phyloP scores from a whole-genome alignment of 2,888 invertebrate species.

The Galerucella calmariensis region DNA sequence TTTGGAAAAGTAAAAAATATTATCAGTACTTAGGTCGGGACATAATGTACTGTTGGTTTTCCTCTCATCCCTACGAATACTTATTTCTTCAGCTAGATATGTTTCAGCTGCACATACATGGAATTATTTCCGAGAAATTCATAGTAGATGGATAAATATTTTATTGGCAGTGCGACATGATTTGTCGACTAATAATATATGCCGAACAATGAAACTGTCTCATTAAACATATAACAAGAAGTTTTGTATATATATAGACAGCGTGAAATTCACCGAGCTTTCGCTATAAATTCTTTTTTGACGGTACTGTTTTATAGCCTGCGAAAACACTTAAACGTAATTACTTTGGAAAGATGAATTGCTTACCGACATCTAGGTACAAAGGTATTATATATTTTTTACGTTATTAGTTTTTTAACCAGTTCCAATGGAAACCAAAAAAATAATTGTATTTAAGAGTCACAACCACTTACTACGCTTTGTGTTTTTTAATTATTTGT shows the following conservation, averaged over 20 bases:
- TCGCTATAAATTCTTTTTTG: slow-evolving; percentile 28
- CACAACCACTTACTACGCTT: not conserved
- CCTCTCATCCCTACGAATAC: slow-evolving; percentile 15
- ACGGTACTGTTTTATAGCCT: slow-evolving; percentile 21
- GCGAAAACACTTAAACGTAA: slow-evolving; percentile 26
- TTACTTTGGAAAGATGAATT: slow-evolving; percentile 20
- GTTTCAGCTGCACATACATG: slow-evolving; percentile 20
- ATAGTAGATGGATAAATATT: slow-evolving; percentile 24
- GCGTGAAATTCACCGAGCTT: slow-evolving; percentile 27
- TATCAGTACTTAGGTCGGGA: not conserved
- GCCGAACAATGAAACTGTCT: slow-evolving; percentile 41
- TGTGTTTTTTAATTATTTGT: not conserved
- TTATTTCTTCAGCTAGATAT: slow-evolving; percentile 12
- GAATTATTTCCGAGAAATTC: slow-evolving; percentile 29
- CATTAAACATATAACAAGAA: slow-evolving; percentile 36
- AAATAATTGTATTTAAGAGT: not conserved
- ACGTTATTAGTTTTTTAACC: slow-evolving; percentile 14
- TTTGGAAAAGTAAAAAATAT: too few relatives aligned
- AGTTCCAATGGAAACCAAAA: not conserved
- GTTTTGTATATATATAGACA: slow-evolving; percentile 20
- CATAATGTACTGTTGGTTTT: not conserved
- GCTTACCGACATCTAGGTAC: slow-evolving; percentile 12
- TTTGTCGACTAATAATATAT: slow-evolving; percentile 38
- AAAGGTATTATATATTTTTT: not conserved
- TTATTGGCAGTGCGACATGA: slow-evolving; percentile 35